Conservation (phyloP, 2,797 vertebrate species). For the Poeciliopsis gracilis region DNA sequence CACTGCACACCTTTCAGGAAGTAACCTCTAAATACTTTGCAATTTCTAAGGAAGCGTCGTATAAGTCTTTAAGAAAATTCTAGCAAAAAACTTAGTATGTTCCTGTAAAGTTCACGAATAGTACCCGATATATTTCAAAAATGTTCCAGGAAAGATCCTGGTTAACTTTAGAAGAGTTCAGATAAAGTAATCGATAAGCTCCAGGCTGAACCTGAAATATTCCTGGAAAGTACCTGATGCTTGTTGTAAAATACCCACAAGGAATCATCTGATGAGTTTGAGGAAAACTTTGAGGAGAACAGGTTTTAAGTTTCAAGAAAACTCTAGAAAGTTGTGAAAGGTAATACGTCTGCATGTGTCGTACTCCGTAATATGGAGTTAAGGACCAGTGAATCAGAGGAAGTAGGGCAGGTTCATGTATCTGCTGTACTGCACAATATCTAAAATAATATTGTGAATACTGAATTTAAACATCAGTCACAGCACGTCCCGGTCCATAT, state of each 20-base stretch:
- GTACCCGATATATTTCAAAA: background rate
- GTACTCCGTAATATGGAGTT: constrained; percentile 55
- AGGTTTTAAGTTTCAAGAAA: background rate
- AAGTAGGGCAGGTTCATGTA: constrained; percentile 1
- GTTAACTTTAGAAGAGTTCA: background rate
- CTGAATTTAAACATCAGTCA: constrained; percentile 20
- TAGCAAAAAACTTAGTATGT: background rate
- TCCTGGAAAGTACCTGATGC: background rate
- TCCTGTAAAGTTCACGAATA: background rate
- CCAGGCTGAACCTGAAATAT: background rate
- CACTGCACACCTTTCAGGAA: background rate
- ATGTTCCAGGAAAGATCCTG: background rate
- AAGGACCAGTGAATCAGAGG: constrained; percentile 61
- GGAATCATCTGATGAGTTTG: background rate
- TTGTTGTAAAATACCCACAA: background rate
- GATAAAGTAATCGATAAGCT: background rate
- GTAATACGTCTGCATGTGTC: background rate
- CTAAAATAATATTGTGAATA: background rate
- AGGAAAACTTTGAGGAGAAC: background rate
- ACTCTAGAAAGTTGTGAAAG: background rate
- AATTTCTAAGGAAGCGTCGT: background rate
- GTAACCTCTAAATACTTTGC: background rate
- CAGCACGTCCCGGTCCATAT: background rate
- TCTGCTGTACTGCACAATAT: background rate
- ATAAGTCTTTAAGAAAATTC: background rate